Conservation (phyloP, 1,140 invertebrate genomes). For the Drosophila subobscura region DNA sequence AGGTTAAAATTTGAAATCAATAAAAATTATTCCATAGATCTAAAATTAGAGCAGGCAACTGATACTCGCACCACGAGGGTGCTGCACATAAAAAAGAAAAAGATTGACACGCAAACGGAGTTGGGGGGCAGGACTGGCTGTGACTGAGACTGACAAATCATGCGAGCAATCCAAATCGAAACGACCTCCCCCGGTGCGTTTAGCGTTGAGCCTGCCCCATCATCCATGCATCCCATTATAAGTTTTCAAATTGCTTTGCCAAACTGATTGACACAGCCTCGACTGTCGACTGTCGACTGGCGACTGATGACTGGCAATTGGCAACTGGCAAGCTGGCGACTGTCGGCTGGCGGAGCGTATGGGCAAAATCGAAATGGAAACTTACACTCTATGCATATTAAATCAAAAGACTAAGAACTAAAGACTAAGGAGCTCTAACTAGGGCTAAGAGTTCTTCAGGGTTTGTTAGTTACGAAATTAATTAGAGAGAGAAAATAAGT, state of each 20-base stretch:
- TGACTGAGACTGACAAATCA: constrained; percentile 60
- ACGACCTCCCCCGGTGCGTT: constrained; percentile 20
- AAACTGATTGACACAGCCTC: constrained; percentile 32
- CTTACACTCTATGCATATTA: constrained; percentile 24
- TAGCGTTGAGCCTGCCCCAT: constrained; percentile 31
- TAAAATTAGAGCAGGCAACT: constrained; percentile 70
- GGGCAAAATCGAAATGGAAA: constrained; percentile 23
- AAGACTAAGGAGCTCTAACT: constrained; percentile 23
- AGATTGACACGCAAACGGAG: constrained; percentile 50
- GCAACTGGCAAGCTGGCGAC: neutral
- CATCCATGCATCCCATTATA: constrained; percentile 31
- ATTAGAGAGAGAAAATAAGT: no score
- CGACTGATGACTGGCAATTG: neutral
- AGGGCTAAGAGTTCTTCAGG: constrained; percentile 12
- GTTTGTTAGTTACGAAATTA: no score
- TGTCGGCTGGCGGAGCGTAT: constrained; percentile 28
- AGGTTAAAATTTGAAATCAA: constrained; percentile 82
- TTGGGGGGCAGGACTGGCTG: constrained; percentile 2
- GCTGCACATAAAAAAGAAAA: constrained; percentile 38
- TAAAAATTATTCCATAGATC: constrained; percentile 79
- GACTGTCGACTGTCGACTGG: no score
- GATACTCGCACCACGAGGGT: constrained; percentile 13
- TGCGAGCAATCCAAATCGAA: constrained; percentile 43
- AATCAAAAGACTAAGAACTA: constrained; percentile 20
- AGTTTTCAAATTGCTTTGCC: constrained; percentile 52